A percentile compares a stretch with the other conserved stretches of the same genome.
phyloP scores from a whole-genome alignment of 2,888 invertebrate species.

The Pammene fasciana region DNA sequence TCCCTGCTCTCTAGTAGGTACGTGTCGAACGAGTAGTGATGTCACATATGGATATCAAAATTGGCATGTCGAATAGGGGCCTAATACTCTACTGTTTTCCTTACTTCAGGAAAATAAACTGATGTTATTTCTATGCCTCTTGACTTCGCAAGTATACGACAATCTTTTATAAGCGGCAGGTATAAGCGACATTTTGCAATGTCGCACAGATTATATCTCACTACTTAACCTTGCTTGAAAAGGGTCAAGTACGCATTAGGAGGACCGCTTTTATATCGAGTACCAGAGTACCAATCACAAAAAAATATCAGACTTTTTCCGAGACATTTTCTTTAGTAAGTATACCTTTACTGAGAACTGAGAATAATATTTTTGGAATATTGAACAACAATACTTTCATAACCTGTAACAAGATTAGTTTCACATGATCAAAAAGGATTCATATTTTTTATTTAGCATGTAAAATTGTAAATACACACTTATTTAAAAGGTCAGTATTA shows the following conservation, averaged over 20 bases:
- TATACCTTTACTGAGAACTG: background rate
- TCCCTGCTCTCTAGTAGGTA: no score
- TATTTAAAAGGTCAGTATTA: no score
- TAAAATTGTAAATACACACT: no score
- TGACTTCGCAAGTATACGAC: no score
- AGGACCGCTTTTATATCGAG: constrained; percentile 21
- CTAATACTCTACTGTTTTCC: no score
- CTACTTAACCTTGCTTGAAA: constrained; percentile 16
- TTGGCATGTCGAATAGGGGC: no score
- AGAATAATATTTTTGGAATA: background rate
- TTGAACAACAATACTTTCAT: background rate
- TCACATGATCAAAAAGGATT: background rate
- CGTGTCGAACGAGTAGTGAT: no score
- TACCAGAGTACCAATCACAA: constrained; percentile 28
- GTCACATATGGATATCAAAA: no score
- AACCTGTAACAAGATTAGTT: background rate
- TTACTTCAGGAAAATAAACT: no score
- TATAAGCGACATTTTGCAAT: constrained; percentile 15
- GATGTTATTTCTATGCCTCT: no score
- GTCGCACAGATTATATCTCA: constrained; percentile 17
- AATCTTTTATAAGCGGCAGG: background rate
- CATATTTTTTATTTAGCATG: no score
- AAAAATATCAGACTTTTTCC: background rate
- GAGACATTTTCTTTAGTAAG: background rate
- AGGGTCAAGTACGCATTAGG: constrained; percentile 24